These are phyloP conservation scores for Andrena fulva DNA, from an alignment of 2,888 invertebrate genomes.

Conservation along the genomic window DNA sequence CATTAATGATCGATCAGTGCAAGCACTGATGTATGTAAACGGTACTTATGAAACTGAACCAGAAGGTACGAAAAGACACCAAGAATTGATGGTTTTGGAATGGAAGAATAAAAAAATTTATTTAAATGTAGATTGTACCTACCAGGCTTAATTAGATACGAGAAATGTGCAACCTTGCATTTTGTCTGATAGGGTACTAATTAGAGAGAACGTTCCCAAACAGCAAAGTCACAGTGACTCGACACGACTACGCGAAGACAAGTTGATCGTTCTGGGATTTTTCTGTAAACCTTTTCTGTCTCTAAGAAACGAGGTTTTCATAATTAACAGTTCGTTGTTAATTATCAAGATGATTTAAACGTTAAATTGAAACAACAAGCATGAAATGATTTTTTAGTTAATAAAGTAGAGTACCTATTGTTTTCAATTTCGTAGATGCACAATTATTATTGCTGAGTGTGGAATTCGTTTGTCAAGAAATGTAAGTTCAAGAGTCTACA, in stretches of 20 bases:
- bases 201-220: background rate
- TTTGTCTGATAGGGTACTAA: background rate
- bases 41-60: too few species aligned
- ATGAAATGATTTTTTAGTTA: background rate
- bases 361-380: background rate
- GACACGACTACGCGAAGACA: background rate
- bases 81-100: too few species aligned
- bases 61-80: too few species aligned
- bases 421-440: background rate
- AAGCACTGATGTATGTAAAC: background rate
- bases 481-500: too few species aligned
- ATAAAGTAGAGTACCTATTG: too few species aligned
- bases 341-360: background rate
- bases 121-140: background rate
- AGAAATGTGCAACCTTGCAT: background rate
- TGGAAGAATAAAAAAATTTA: too few species aligned
- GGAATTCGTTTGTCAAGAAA: too few species aligned
- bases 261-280: constrained; percentile 35
- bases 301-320: background rate
- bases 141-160: background rate
- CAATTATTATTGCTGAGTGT: too few species aligned
- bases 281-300: constrained; percentile 16
- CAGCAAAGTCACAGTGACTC: background rate
- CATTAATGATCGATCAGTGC: background rate
- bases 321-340: background rate